Evolutionary conservation across 1,140 invertebrate species (phyloP).

Genomic region (Papilio polyxenes): DNA sequence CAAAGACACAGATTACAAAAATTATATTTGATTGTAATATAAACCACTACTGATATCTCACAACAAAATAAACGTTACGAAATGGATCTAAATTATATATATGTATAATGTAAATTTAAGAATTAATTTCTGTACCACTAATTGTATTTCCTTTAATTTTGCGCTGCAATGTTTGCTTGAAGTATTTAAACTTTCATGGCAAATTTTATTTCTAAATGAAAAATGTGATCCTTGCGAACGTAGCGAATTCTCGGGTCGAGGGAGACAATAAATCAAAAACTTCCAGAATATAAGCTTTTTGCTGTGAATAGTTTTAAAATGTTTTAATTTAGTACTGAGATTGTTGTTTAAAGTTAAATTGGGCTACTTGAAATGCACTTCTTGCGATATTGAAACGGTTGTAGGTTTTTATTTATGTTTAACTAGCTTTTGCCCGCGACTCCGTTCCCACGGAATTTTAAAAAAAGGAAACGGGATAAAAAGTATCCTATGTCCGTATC

Average conservation of each 20-base stretch:
- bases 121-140: neutral
- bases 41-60: too few species aligned
- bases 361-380: neutral
- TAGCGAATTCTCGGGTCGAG: conserved; percentile 1
- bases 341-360: conserved; percentile 16
- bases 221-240: conserved; percentile 1
- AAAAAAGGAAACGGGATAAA: too few species aligned
- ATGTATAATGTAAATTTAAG: too few species aligned
- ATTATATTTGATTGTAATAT: too few species aligned
- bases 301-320: conserved; percentile 15
- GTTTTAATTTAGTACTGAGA: conserved; percentile 13
- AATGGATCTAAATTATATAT: too few species aligned
- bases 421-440: too few species aligned
- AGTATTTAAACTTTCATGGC: conserved; percentile 2
- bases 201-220: conserved; percentile 23
- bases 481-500: too few species aligned
- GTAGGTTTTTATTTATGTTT: neutral
- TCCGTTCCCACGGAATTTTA: too few species aligned
- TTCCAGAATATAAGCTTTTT: conserved; percentile 17
- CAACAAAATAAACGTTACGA: too few species aligned
- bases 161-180: neutral
- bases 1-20: too few species aligned
- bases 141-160: neutral
- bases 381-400: neutral
- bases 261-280: conserved; percentile 21